Evolutionary conservation across 2,797 vertebrate species (phyloP).

Genomic region (Xenentodon cancila): DNA sequence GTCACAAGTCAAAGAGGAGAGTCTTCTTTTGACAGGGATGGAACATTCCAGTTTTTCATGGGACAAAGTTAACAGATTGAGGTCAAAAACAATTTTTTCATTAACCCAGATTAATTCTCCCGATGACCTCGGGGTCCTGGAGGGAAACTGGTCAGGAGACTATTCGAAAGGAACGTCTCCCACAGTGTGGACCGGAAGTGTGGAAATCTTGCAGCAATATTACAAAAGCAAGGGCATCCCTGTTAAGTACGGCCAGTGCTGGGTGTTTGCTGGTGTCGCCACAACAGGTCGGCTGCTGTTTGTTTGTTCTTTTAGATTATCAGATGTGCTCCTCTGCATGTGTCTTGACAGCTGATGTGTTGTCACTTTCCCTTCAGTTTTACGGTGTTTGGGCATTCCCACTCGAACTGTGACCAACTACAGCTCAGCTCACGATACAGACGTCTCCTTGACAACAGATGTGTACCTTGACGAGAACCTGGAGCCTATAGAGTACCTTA

Average conservation of each 20-base stretch:
- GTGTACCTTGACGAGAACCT: conserved; percentile 92
- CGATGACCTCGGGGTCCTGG: conserved; percentile 87
- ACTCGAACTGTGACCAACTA: conserved; percentile 91
- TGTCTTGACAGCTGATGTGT: no score
- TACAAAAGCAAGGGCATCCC: conserved; percentile 71
- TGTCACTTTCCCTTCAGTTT: conserved; percentile 72
- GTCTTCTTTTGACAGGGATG: no score
- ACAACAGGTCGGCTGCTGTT: conserved; percentile 77
- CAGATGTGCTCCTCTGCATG: background rate
- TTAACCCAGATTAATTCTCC: conserved; percentile 84
- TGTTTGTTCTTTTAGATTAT: background rate
- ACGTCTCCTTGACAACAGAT: conserved; percentile 91
- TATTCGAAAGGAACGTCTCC: conserved; percentile 85
- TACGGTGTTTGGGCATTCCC: conserved; percentile 91
- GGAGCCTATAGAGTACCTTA: conserved; percentile 85
- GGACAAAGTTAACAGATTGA: no score
- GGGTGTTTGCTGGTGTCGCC: conserved; percentile 90
- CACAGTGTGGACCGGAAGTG: conserved; percentile 88
- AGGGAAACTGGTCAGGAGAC: conserved; percentile 89
- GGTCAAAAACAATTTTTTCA: background rate
- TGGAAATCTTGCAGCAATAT: conserved; percentile 88
- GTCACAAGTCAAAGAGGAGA: no score
- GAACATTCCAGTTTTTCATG: no score
- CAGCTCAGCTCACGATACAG: conserved; percentile 93
- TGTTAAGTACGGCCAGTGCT: conserved; percentile 90